phyloP scores from a whole-genome alignment of 2,888 invertebrate genomes.

The Thera britannica region DNA sequence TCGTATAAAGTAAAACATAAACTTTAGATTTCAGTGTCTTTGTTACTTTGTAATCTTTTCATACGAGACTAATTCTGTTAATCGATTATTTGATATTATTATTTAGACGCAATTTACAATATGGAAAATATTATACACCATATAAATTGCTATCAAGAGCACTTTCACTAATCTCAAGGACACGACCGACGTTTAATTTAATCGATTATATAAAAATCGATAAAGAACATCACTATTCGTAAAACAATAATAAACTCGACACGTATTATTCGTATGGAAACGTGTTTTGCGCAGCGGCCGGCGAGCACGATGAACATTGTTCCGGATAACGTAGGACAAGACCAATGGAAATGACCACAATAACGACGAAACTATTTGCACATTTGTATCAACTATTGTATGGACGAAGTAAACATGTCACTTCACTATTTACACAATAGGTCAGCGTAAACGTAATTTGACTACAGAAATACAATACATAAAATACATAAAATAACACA shows the following conservation, averaged over 20 bases:
- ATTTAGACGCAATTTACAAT: no score
- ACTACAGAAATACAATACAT: no score
- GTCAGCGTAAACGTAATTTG: no score
- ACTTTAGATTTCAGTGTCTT: no score
- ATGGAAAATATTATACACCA: no score
- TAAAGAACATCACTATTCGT: slow-evolving; percentile 47
- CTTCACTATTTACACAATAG: neutral
- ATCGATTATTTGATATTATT: no score
- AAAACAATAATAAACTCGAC: slow-evolving; percentile 48
- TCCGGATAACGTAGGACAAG: slow-evolving; percentile 31
- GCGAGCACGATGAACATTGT: slow-evolving; percentile 35
- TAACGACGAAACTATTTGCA: slow-evolving; percentile 7
- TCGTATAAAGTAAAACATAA: no score
- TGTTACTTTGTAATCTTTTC: no score
- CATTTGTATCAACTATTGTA: slow-evolving; percentile 14
- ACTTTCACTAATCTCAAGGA: slow-evolving; percentile 3
- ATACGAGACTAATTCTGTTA: no score
- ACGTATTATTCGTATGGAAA: slow-evolving; percentile 54
- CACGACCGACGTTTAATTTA: slow-evolving; percentile 1
- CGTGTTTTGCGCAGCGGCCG: slow-evolving; percentile 56
- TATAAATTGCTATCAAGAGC: neutral
- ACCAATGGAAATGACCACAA: slow-evolving; percentile 9
- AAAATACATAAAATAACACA: no score
- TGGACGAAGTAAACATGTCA: slow-evolving; percentile 14
- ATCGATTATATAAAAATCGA: slow-evolving; percentile 38